A percentile compares a stretch with the other conserved stretches of the same genome.
These are phyloP conservation scores for Sminthurinus aureus DNA, from an alignment of 2,888 invertebrate genomes.

Conservation along the genomic window DNA sequence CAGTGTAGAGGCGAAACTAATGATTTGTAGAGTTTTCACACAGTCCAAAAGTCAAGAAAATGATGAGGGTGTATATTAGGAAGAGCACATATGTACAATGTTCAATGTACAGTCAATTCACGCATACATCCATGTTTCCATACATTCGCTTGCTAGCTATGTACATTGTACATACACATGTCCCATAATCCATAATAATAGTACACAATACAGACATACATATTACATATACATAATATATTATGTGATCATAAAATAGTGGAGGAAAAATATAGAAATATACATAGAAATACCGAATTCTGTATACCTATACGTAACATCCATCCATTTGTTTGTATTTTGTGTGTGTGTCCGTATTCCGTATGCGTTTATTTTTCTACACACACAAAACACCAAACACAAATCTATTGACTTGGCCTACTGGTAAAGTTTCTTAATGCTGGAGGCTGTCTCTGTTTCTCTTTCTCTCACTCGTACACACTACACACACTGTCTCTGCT, in stretches of 20 bases:
- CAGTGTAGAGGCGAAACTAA: conserved; percentile 52
- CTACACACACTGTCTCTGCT: background rate
- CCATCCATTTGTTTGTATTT: background rate
- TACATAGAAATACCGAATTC: background rate
- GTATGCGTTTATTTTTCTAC: background rate
- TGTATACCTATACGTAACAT: background rate
- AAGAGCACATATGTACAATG: background rate
- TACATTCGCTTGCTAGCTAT: background rate
- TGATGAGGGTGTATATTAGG: conserved; percentile 16
- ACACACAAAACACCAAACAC: background rate
- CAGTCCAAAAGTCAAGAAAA: conserved; percentile 25
- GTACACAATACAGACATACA: background rate
- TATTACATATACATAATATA: background rate
- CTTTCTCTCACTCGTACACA: too few relatives aligned
- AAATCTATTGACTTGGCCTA: conserved; percentile 45
- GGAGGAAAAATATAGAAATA: background rate
- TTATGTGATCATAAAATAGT: background rate
- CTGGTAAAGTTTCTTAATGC: conserved; percentile 52
- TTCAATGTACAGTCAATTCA: background rate
- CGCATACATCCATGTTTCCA: background rate
- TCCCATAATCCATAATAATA: background rate
- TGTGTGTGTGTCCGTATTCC: conserved; percentile 10
- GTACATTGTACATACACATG: background rate
- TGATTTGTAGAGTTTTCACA: conserved; percentile 43
- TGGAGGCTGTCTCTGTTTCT: conserved; percentile 48